Base-by-base conservation (phyloP, 2,888 invertebrate genomes). In the Drosophila koepferae region DNA sequence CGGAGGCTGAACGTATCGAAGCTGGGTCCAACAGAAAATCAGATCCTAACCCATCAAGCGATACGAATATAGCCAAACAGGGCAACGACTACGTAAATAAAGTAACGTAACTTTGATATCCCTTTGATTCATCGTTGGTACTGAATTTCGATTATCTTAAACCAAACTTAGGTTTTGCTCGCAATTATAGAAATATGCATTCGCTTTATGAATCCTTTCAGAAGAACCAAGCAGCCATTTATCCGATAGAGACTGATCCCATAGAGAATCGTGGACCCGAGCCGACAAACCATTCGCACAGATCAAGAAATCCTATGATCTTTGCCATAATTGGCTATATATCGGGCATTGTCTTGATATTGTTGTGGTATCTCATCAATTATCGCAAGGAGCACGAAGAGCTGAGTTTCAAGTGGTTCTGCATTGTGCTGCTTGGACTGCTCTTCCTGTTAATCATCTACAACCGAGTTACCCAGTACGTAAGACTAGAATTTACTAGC, bases 301-400 rank as follows among this genome's bases (percentile, higher is more conserved):
- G 4, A 2, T 36, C 18, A 0, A 31, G 53, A 3, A 38, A 67
- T 18, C 0, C 53, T 0, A 38, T 71, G 38, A 51, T 63, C 14
- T 77, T 65, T 10, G n/a, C 81, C 0, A 54, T 91, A 1, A 16
- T 70, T 12, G 92, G 92, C 5, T 92, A 91, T 44, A 20, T 91
- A 0, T 28, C 81, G 10, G 92, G 92, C 0, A 72, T 91, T 9
- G 18, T 80, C 0, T 3, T 86, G 2, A 79, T 75, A 1, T 31
- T 90, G 2, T 5, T 80, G 0, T 92, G 85, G 84, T 84, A 89
- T 40, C 58, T 77, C 5, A 49, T 68, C 34, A 63, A 63, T 62
- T 70, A 14, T 3, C 14, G 54, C 28, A 55, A 5, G 3, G 61
- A 31, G 5, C 60, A 34, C 14, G 18, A 10, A 2, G 73, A 68